Evolutionary conservation across 2,797 vertebrate genomes (phyloP).

Genomic region (Ibycter americanus): DNA sequence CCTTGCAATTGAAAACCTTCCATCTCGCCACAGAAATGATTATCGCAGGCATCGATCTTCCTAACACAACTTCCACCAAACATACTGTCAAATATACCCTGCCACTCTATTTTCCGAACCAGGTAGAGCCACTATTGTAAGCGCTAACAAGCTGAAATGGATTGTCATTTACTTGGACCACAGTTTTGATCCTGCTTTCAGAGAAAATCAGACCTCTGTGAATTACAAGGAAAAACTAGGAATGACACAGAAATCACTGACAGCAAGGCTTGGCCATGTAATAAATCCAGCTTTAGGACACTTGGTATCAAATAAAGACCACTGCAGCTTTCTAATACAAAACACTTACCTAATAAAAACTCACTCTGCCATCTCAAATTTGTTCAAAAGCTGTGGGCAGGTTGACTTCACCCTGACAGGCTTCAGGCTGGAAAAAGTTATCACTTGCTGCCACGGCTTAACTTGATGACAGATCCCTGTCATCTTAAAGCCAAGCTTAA

Average conservation of each 20-base stretch:
- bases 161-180: neutral
- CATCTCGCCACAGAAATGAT: neutral
- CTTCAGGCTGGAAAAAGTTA: neutral
- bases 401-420: neutral
- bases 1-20: neutral
- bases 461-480: neutral
- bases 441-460: neutral
- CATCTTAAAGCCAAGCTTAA: neutral
- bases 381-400: neutral
- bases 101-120: neutral
- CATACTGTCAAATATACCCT: neutral
- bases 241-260: neutral
- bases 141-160: neutral
- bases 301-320: neutral
- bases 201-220: neutral
- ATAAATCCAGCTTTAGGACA: neutral
- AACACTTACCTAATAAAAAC: neutral
- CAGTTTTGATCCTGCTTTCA: neutral
- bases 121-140: neutral
- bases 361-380: accelerated
- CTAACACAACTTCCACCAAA: neutral
- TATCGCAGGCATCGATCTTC: neutral
- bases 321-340: neutral
- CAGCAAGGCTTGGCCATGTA: neutral
- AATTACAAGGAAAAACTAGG: neutral